A percentile compares a stretch with the other conserved stretches of the same genome.
phyloP scores from a whole-genome alignment of 1,140 invertebrate genomes.

The Pseudobourletiella spinata region DNA sequence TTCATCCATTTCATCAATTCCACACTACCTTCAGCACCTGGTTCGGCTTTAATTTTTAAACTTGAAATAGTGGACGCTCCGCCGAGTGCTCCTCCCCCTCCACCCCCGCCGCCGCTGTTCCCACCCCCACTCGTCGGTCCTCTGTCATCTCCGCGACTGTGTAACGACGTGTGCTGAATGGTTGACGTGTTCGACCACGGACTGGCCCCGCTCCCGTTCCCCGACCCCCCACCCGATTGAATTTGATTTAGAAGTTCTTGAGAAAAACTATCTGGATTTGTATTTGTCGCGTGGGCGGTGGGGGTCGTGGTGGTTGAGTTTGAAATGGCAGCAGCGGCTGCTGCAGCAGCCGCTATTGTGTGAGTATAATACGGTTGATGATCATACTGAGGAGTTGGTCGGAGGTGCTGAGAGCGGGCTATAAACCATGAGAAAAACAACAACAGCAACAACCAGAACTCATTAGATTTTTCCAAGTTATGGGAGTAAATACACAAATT shows the following conservation, averaged over 20 bases:
- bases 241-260: conserved; percentile 10
- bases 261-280: conserved; percentile 7
- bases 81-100: background rate
- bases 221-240: background rate
- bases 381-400: conserved; percentile 5
- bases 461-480: no score
- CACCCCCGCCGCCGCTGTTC: background rate
- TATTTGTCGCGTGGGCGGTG: background rate
- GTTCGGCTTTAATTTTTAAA: conserved; percentile 8
- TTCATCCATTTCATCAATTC: no score
- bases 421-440: no score
- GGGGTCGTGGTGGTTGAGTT: background rate
- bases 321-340: conserved; percentile 3
- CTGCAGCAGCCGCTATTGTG: background rate
- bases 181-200: background rate
- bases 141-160: background rate
- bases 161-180: conserved; percentile 3
- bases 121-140: background rate
- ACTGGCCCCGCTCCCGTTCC: background rate
- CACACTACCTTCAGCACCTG: conserved; percentile 4
- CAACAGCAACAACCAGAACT: no score
- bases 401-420: conserved; percentile 3
- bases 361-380: conserved; percentile 4
- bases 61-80: background rate
- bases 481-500: no score